Evolutionary conservation across 2,888 invertebrate genomes (phyloP), one percentile per base, ranked within the genome.

Genomic region (Drosophila affinis): DNA sequence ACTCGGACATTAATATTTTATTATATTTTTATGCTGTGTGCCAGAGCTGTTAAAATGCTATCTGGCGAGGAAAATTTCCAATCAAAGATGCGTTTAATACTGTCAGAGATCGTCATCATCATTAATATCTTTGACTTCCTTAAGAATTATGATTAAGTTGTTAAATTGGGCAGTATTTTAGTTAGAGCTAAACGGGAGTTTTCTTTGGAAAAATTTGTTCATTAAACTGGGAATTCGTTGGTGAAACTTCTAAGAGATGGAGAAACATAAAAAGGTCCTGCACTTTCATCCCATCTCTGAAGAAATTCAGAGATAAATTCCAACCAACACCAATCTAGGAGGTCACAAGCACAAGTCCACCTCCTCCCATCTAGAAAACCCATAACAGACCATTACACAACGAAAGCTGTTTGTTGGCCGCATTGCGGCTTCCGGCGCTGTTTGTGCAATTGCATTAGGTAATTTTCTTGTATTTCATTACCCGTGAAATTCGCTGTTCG

Each of bases 401-500:
- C 39, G 46, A 72, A 72, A 72, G 63, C 72, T 72, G 63, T 71
- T 71, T 62, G 72, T 63, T 48, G 44, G 46, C 62, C 72, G 72
- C 53, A 72, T 54, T 58, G 63, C 72, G 63, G 71, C 63, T 54
- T 29, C 57, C 56, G 17, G 48, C 63, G 53, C 53, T 47, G 72
- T 54, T 68, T 63, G 73, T 72, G 72, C 63, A 72, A 64, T 72
- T 72, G 58, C 73, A 72, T 72, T 72, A 72, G 73, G 64, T 58
- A 53, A 58, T 63, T 58, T 29, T 24, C 24, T 24, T 24, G 24
- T 24, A 24, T 24, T 24, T 24, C 24, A 24, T 24, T 24, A 5
- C 4, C 24, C 24, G 0, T 24, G 24, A 24, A 24, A 24, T 24
- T 5, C 5, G 24, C 24, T 24, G 24, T 24, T 24, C 24, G 5